phyloP scores from a whole-genome alignment of 2,888 invertebrate species.

The Hoplodrina blanda region DNA sequence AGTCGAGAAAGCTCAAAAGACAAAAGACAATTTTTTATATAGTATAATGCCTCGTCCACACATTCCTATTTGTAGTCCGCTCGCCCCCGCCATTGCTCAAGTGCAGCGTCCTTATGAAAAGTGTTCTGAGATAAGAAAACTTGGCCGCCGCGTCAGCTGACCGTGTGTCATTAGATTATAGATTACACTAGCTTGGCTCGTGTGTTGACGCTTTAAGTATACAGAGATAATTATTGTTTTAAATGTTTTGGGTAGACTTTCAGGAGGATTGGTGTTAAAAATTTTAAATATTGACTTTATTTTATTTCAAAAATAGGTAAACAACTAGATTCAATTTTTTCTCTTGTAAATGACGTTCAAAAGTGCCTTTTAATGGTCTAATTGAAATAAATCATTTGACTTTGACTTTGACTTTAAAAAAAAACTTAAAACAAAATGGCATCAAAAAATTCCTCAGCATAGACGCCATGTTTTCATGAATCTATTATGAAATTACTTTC shows the following conservation, averaged over 20 bases:
- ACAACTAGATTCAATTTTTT: too few relatives aligned
- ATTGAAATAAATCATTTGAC: too few relatives aligned
- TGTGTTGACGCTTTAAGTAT: slow-evolving; percentile 29
- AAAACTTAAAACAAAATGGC: too few relatives aligned
- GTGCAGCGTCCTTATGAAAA: slow-evolving; percentile 82
- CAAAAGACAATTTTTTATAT: too few relatives aligned
- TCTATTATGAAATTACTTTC: not conserved
- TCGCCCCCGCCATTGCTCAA: slow-evolving; percentile 69
- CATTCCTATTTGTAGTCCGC: slow-evolving; percentile 34
- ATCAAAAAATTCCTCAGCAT: too few relatives aligned
- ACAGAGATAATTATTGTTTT: slow-evolving; percentile 19
- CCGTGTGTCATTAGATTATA: slow-evolving; percentile 73
- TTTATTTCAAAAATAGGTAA: too few relatives aligned
- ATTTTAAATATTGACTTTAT: too few relatives aligned
- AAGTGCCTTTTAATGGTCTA: too few relatives aligned
- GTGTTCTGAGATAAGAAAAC: slow-evolving; percentile 85
- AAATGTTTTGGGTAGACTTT: slow-evolving; percentile 6
- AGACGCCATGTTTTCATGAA: too few relatives aligned
- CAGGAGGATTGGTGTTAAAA: not conserved
- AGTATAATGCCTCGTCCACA: slow-evolving; percentile 38
- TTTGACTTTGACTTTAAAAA: too few relatives aligned
- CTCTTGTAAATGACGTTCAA: too few relatives aligned
- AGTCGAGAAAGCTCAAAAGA: too few relatives aligned
- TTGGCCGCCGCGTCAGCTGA: slow-evolving; percentile 82
- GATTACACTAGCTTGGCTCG: slow-evolving; percentile 49